Base-by-base conservation (phyloP, 1,140 invertebrate species). In the Homalodisca vitripennis region DNA sequence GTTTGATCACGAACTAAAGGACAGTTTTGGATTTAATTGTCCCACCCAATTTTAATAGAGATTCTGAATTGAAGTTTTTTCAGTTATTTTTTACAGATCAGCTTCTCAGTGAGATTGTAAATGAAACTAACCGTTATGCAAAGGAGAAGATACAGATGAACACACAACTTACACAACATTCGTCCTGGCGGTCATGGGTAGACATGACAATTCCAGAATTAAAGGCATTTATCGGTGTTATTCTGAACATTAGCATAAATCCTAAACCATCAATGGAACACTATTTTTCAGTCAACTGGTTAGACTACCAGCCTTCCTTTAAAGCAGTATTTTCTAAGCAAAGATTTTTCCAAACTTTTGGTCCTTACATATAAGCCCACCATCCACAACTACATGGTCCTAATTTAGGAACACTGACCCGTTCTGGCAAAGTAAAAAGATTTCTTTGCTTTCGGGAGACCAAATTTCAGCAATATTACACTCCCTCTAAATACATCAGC, bases 361-460 rank as follows among this genome's bases (percentile, higher is more conserved):
- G 65, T 41, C 34, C 1, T 27, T 67, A 22, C 46, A 67, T 26
- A 3, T 67, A 53, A 67, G 12, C 46, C 34, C 65, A 10, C 65
- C 65, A 26, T 13, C 20, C 46, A 51, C 29, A 30, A 67, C 27
- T n/a, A n/a, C n/a, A n/a, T n/a, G n/a, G n/a, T n/a, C n/a, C n/a
- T n/a, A n/a, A n/a, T n/a, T n/a, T n/a, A n/a, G n/a, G n/a, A n/a
- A n/a, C n/a, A n/a, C n/a, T n/a, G n/a, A n/a, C n/a, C n/a, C n/a
- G n/a, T n/a, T n/a, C n/a, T n/a, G n/a, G 65, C 3, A 67, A 67
- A 67, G 65, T 48, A 27, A 47, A 53, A 67, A n/a, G 65, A 67
- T 31, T 67, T 47, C 3, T 67, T 2, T 24, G 51, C 22, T 67
- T 27, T 67, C 3, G 47, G 14, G 65, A 67, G 27, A 1, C n/a